These are phyloP conservation scores for Cotesia congregata DNA, from an alignment of 2,888 invertebrate species.

Conservation along the genomic window DNA sequence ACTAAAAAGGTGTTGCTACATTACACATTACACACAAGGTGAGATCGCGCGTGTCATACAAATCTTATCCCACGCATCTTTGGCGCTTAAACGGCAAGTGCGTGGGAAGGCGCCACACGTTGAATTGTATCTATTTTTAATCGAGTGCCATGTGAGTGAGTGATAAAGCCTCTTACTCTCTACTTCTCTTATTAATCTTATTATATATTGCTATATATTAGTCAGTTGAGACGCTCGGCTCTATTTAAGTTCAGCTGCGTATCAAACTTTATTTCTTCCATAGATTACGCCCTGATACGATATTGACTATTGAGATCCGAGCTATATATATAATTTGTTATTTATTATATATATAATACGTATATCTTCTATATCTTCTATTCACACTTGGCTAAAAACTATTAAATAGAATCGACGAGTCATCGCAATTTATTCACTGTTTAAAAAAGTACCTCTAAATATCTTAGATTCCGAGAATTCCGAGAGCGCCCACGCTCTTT, in stretches of 20 bases:
- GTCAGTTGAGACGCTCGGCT: slow-evolving; percentile 23
- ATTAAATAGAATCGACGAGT: slow-evolving; percentile 33
- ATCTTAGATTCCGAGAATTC: slow-evolving; percentile 44
- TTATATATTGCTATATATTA: too few relatives aligned
- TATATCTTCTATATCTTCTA: neutral
- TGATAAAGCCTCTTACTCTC: slow-evolving; percentile 45
- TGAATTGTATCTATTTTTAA: slow-evolving; percentile 49
- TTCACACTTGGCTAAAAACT: slow-evolving; percentile 4
- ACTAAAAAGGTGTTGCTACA: neutral
- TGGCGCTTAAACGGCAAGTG: slow-evolving; percentile 22
- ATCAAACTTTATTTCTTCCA: neutral
- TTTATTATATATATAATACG: slow-evolving; percentile 10
- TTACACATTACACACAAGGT: slow-evolving; percentile 1
- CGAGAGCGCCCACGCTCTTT: slow-evolving; percentile 28
- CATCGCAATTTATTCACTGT: slow-evolving; percentile 38
- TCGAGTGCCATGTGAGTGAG: slow-evolving; percentile 44
- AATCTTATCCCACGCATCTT: slow-evolving; percentile 16
- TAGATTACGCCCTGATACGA: slow-evolving; percentile 19
- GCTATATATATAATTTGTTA: neutral
- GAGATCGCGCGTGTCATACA: slow-evolving; percentile 4
- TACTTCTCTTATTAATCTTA: too few relatives aligned
- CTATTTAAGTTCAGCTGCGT: slow-evolving; percentile 10
- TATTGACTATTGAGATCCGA: neutral
- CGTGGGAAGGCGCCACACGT: slow-evolving; percentile 36
- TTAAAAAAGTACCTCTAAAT: slow-evolving; percentile 38